These are phyloP conservation scores for Baccha elongata DNA, from an alignment of 2,888 invertebrate genomes.

Conservation along the genomic window DNA sequence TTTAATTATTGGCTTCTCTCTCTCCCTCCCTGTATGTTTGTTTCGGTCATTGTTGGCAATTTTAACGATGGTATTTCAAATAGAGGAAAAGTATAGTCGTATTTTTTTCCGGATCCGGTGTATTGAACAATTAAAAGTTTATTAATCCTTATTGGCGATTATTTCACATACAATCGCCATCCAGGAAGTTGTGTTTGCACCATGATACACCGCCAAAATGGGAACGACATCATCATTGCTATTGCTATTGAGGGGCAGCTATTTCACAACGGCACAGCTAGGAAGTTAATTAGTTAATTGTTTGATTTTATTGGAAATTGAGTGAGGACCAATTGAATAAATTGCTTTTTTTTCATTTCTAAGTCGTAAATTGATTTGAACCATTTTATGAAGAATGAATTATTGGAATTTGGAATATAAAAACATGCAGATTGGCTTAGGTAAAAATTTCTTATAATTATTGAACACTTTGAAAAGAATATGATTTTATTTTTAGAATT, in stretches of 20 bases:
- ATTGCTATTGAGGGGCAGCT: not conserved
- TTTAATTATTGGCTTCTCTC: slow-evolving; percentile 52
- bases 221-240: slow-evolving; percentile 5
- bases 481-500: not conserved
- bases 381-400: slow-evolving; percentile 17
- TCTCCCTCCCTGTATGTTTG: not conserved
- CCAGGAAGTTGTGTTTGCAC: slow-evolving; percentile 29
- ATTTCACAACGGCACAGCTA: not conserved
- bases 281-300: slow-evolving; percentile 67
- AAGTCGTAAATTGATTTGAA: slow-evolving; percentile 30
- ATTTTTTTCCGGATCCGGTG: slow-evolving; percentile 59
- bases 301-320: slow-evolving; percentile 60
- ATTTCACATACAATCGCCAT: slow-evolving; percentile 34
- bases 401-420: too few species aligned
- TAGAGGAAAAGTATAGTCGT: slow-evolving; percentile 28
- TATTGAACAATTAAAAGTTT: slow-evolving; percentile 69
- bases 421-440: not conserved
- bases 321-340: slow-evolving; percentile 56
- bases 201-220: not conserved
- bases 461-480: not conserved
- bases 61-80: slow-evolving; percentile 52
- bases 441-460: not conserved
- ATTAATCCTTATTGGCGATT: slow-evolving; percentile 67
- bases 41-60: slow-evolving; percentile 1
- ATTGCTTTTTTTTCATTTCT: slow-evolving; percentile 37